Percentiles rank a stretch among this genome's conserved stretches.
Conservation (phyloP, 2,888 invertebrate genomes). For the Pogonocherus hispidulus region DNA sequence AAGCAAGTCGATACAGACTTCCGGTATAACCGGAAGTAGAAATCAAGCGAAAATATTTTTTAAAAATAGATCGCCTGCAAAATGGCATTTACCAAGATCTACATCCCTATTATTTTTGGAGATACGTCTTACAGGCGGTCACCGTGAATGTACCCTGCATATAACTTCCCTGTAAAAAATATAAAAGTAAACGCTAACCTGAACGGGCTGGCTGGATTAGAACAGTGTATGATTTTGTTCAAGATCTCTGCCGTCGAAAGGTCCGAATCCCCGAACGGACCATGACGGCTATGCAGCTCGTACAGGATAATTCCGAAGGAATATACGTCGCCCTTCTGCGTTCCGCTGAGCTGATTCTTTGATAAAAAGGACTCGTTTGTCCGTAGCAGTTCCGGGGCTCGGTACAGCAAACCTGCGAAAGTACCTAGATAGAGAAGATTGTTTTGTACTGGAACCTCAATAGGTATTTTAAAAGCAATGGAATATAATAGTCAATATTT, state of each 20-base stretch:
- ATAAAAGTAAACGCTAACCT: constrained; percentile 70
- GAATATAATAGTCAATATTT: no score
- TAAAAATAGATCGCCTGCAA: no score
- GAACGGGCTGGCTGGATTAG: constrained; percentile 69
- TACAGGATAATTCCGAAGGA: constrained; percentile 91
- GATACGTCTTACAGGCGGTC: no score
- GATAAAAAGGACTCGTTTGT: constrained; percentile 64
- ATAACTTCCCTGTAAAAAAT: neutral
- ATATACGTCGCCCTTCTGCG: constrained; percentile 86
- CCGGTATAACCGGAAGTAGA: no score
- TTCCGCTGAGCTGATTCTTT: constrained; percentile 68
- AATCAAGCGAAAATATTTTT: no score
- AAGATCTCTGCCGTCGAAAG: constrained; percentile 79
- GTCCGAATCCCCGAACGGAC: constrained; percentile 84
- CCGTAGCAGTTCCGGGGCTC: constrained; percentile 84
- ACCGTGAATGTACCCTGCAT: no score
- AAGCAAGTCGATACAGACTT: no score
- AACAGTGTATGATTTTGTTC: constrained; percentile 72
- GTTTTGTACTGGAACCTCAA: no score
- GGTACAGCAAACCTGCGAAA: constrained; percentile 79
- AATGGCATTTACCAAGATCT: no score
- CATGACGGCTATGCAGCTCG: constrained; percentile 88
- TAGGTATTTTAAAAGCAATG: no score
- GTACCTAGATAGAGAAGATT: no score
- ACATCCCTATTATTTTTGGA: no score